Evolutionary conservation across 2,888 invertebrate species (phyloP).

Genomic region (Drosophila mulleri): DNA sequence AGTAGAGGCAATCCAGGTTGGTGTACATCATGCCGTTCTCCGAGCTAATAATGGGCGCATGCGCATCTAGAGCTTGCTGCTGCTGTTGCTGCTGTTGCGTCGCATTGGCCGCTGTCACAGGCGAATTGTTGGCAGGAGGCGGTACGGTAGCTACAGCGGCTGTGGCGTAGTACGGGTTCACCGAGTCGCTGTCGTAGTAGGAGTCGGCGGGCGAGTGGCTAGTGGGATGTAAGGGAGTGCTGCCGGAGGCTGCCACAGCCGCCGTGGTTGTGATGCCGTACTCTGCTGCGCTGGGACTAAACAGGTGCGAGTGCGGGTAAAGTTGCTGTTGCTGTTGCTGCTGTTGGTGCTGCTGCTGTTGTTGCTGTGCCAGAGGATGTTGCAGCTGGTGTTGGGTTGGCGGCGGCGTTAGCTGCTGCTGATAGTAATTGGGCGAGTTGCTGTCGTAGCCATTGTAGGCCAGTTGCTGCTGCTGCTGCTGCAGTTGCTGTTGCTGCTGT

Average conservation of each 20-base stretch:
- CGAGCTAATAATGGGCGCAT: slow-evolving; percentile 91
- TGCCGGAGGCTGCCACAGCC: slow-evolving; percentile 59
- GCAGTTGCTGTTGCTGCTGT: slow-evolving; percentile 59
- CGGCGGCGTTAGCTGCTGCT: slow-evolving; percentile 74
- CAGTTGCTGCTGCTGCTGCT: slow-evolving; percentile 69
- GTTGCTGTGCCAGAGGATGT: slow-evolving; percentile 56
- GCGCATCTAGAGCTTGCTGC: slow-evolving; percentile 64
- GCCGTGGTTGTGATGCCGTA: slow-evolving; percentile 84
- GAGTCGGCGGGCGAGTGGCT: slow-evolving; percentile 84
- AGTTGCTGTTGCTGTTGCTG: slow-evolving; percentile 70
- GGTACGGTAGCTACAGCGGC: slow-evolving; percentile 80
- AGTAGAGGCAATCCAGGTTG: slow-evolving; percentile 91
- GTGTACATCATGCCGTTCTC: slow-evolving; percentile 96
- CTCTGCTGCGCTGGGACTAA: slow-evolving; percentile 85
- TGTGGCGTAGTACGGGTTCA: slow-evolving; percentile 83
- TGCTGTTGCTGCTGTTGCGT: slow-evolving; percentile 38
- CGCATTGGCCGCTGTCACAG: slow-evolving; percentile 72
- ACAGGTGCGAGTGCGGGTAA: slow-evolving; percentile 84
- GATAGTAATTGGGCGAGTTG: slow-evolving; percentile 73
- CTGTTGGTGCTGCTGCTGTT: slow-evolving; percentile 54
- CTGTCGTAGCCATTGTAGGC: slow-evolving; percentile 79
- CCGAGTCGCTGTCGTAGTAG: slow-evolving; percentile 84
- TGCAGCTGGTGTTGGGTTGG: slow-evolving; percentile 63
- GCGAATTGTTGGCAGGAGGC: slow-evolving; percentile 79
- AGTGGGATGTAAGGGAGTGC: slow-evolving; percentile 82